Evolutionary conservation across 1,140 invertebrate genomes (phyloP), one percentile per base, ranked within the genome.

Genomic region (Planococcus citri): DNA sequence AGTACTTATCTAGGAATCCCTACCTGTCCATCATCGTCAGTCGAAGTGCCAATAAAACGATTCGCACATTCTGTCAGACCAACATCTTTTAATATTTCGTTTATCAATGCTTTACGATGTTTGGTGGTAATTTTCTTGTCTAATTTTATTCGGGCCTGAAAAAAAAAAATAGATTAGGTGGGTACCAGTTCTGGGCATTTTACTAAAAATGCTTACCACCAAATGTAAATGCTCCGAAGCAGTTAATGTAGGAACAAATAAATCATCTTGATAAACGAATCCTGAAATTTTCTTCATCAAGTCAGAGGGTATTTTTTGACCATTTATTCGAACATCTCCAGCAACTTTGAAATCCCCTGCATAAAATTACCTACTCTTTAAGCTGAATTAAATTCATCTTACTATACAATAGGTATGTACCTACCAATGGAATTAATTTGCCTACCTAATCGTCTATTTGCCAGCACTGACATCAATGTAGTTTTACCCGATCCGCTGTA

Each of bases 201-300:
- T n/a, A n/a, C n/a, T 58, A 41, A 58, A 69, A n/a, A n/a, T n/a
- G 57, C 74, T 78, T 78, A 92, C 92, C 89, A 94, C 94, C 73
- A 95, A 94, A 72, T 83, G 84, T 17, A 97, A 83, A 76, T 97
- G 93, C 78, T 97, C 94, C 61, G 83, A 80, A 25, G 96, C 92
- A 0, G 93, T 95, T 70, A 96, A 83, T 10, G 87, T 86, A 0
- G 87, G 88, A 38, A 94, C 85, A 76, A 97, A 96, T 29, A 95
- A 80, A 76, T 95, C 92, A 71, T 95, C 90, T 78, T 98, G 96
- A 75, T 97, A 91, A 78, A 98, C 93, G 78, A 93, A 98, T 0
- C 92, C 95, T 71, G 90, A 94, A 38, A 64, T 25, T 20, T 64
- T 10, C 24, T 21, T 64, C 60, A 64, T 64, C 2, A 25, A 25